A percentile compares a stretch with the other conserved stretches of the same genome.
Evolutionary conservation across 2,797 vertebrate genomes (phyloP).

Genomic region (Myotis daubentonii): DNA sequence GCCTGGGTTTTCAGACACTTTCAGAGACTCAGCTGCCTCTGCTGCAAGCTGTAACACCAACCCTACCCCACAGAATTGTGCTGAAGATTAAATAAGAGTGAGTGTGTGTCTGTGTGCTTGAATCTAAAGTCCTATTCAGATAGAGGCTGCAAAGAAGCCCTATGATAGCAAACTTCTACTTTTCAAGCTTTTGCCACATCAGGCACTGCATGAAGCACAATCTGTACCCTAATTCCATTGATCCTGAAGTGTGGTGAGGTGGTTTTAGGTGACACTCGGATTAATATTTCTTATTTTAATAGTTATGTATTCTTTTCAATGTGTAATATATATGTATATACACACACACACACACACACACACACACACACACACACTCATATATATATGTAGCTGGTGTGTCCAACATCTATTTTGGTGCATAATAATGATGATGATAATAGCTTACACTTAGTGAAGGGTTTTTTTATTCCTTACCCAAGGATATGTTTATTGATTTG

Average conservation of each 20-base stretch:
- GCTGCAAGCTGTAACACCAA: background rate
- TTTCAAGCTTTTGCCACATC: background rate
- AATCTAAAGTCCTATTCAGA: background rate
- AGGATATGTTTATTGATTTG: background rate
- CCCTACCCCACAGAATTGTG: background rate
- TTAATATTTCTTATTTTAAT: background rate
- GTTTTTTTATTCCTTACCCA: background rate
- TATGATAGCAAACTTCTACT: background rate
- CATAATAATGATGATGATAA: background rate
- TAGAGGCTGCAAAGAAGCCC: background rate
- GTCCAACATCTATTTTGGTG: background rate
- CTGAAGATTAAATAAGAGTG: background rate
- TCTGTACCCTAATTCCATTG: background rate
- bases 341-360: no score
- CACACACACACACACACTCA: no score
- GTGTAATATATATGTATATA: background rate
- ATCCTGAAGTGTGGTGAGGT: background rate
- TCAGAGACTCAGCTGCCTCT: background rate
- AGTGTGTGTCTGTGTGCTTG: background rate
- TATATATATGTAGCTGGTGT: background rate
- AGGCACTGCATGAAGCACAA: no score
- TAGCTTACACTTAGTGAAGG: background rate
- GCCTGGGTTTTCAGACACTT: background rate
- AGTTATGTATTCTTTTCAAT: background rate
- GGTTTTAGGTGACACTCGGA: background rate